Base-by-base conservation (phyloP, 2,113 vertebrate species). In the Cnemophilus loriae region DNA sequence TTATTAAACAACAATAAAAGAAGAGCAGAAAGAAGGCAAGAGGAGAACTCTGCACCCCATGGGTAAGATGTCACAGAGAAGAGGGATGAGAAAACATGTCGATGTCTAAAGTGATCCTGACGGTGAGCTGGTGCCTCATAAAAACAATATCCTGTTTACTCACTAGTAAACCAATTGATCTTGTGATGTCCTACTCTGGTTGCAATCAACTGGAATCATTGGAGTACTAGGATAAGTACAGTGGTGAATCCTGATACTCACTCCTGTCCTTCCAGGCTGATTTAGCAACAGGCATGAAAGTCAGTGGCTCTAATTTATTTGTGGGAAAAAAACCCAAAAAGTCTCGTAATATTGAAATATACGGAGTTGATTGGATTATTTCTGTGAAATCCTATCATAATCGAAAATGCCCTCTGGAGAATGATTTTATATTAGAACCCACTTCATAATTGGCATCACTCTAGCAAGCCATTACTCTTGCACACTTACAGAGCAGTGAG, bases 401-500 rank as follows among this genome's bases (percentile, higher is more conserved):
- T 16, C 42, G 20, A 80, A 64, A 74, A 47, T 49, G 7, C 8
- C 7, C 39, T 69, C 56, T 57, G 33, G 81, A 77, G 24, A 61
- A 70, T 49, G 3, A 61, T 67, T 86, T 84, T 78, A 26, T 87
- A 74, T 53, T 30, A 81, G 9, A 59, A 39, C 1, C 2, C 7
- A 27, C 35, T 8, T 91, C n/a, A 33, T 71, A 79, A 76, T 0
- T 28, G 32, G 3, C 30, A 39, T 37, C 21, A 82, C 24, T 68
- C 6, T 55, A 39, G 33, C 8, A 81, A 52, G 28, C 0, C 75
- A n/a, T 50, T 82, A 47, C 6, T 44, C 9, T 56, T 71, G 30
- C 21, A 49, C 0, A 0, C 5, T 61, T 52, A 23, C 1, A 59
- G 17, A 75, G 2, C 7, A n/a, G 27, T 15, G n/a, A 70, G 11